Evolutionary conservation across 2,797 vertebrate species (phyloP).

Genomic region (Micropoecilia bifurca): DNA sequence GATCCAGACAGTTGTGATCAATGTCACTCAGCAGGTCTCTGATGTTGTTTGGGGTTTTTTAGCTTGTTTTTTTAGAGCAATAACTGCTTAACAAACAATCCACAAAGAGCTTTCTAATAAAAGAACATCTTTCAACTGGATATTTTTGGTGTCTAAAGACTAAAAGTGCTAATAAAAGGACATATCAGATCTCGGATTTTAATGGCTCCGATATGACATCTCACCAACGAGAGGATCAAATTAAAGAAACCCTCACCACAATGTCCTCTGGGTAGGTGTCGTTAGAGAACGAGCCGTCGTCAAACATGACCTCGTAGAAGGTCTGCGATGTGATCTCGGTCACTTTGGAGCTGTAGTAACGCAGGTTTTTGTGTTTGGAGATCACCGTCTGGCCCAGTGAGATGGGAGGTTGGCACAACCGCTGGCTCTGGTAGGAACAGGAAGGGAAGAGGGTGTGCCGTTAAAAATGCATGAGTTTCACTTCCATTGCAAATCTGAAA

Average conservation of each 20-base stretch:
- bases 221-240: constrained; percentile 38
- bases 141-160: constrained; percentile 5
- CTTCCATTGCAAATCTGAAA: background rate
- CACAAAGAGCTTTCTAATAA: constrained; percentile 12
- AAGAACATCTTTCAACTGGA: background rate
- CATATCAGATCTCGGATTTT: background rate
- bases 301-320: constrained; percentile 97
- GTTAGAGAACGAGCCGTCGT: constrained; percentile 95
- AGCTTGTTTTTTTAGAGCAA: background rate
- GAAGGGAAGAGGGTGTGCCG: background rate
- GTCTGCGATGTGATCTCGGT: constrained; percentile 88
- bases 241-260: constrained; percentile 85
- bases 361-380: constrained; percentile 93
- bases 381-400: constrained; percentile 94
- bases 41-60: background rate
- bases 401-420: constrained; percentile 83
- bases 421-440: constrained; percentile 82
- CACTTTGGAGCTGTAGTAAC: constrained; percentile 95
- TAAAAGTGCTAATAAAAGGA: constrained; percentile 8
- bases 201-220: constrained; percentile 15
- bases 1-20: background rate
- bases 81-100: background rate
- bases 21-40: background rate
- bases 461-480: background rate
- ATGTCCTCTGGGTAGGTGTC: constrained; percentile 98